A percentile compares a stretch with the other conserved stretches of the same genome.
phyloP scores from a whole-genome alignment of 2,797 vertebrate genomes.

The Acanthornis magna region DNA sequence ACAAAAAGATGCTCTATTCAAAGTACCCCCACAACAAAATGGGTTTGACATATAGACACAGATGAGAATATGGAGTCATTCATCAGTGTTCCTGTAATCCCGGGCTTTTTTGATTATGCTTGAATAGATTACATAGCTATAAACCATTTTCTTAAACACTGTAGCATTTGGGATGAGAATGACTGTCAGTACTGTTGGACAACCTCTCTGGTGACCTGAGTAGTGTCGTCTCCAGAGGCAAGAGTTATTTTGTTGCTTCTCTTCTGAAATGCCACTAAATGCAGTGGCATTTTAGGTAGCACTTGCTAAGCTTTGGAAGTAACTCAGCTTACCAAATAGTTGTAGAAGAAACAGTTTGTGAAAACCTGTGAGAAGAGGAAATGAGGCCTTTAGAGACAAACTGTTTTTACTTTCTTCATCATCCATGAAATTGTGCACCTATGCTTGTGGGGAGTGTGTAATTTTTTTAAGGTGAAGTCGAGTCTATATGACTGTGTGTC shows the following conservation, averaged over 20 bases:
- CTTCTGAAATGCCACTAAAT: not conserved
- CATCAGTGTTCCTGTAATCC: not conserved
- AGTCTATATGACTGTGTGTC: not conserved
- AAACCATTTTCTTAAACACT: not conserved
- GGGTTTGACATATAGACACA: not conserved
- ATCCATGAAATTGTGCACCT: not conserved
- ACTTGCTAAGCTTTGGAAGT: not conserved
- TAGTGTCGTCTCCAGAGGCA: not conserved
- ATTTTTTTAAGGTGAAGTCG: not conserved
- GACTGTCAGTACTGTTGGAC: not conserved
- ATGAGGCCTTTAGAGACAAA: not conserved
- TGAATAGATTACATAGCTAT: not conserved
- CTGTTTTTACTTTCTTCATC: not conserved
- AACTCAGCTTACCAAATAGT: not conserved
- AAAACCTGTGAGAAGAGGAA: not conserved
- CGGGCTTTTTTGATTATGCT: not conserved
- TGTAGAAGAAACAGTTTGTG: not conserved
- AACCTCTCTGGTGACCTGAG: not conserved
- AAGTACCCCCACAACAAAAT: not conserved
- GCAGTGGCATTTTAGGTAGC: not conserved
- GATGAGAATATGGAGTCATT: not conserved
- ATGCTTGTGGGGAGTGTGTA: fast-evolving
- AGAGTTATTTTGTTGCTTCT: not conserved
- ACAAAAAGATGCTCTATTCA: not conserved
- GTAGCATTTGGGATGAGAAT: not conserved